A percentile compares a stretch with the other conserved stretches of the same genome.
phyloP scores from a whole-genome alignment of 1,140 invertebrate genomes.

The Paramacrobiotus metropolitanus region DNA sequence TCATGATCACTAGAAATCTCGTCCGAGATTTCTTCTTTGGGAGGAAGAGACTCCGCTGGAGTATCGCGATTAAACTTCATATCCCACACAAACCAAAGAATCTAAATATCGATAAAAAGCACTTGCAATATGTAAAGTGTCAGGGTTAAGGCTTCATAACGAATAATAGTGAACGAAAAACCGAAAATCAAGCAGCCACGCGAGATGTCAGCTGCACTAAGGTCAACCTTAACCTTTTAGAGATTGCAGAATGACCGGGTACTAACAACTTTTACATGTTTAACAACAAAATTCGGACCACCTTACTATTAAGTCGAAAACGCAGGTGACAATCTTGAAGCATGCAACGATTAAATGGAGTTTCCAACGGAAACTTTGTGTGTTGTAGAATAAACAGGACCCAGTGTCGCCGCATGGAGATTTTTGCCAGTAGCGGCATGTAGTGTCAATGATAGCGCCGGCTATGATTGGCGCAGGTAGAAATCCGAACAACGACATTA shows the following conservation, averaged over 20 bases:
- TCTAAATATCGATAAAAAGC: not conserved
- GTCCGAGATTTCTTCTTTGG: too few relatives aligned
- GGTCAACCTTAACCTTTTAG: too few relatives aligned
- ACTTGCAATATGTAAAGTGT: not conserved
- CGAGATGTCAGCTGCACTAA: not conserved
- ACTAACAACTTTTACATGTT: too few relatives aligned
- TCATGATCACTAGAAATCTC: too few relatives aligned
- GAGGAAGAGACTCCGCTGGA: too few relatives aligned
- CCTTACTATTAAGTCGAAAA: not conserved
- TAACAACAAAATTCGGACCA: too few relatives aligned
- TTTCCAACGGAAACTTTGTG: not conserved
- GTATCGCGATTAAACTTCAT: not conserved
- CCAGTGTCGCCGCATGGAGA: not conserved
- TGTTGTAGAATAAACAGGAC: not conserved
- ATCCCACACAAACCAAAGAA: not conserved
- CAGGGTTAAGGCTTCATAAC: not conserved
- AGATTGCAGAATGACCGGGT: too few relatives aligned
- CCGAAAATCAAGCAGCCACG: not conserved
- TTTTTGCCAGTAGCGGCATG: slow-evolving; percentile 1
- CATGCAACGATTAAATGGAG: not conserved
- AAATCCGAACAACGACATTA: slow-evolving; percentile 1
- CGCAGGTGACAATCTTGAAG: not conserved
- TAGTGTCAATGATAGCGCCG: not conserved
- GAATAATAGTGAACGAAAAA: not conserved
- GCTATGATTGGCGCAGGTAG: not conserved